Conservation (phyloP, 1,140 invertebrate genomes). For the Drosophila ambigua region DNA sequence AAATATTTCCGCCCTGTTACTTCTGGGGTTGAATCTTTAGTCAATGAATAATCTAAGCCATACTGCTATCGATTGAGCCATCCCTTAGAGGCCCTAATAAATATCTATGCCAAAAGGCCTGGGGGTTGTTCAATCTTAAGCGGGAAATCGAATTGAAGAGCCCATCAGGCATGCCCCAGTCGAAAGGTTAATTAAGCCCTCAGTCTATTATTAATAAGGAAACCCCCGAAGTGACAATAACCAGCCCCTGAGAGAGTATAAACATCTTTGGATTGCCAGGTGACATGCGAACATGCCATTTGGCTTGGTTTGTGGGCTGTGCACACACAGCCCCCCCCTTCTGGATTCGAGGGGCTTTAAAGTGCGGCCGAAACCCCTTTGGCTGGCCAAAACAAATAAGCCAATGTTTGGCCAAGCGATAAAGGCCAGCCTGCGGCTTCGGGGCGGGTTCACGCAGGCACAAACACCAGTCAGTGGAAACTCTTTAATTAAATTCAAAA, state of each 20-base stretch:
- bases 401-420: constrained; percentile 49
- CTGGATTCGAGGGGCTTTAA: constrained; percentile 28
- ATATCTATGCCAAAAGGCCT: no score
- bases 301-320: constrained; percentile 29
- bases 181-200: constrained; percentile 10
- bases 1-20: no score
- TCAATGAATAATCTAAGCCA: no score
- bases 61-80: no score
- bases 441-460: constrained; percentile 11
- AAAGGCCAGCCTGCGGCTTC: constrained; percentile 41
- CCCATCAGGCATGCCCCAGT: neutral
- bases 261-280: constrained; percentile 39
- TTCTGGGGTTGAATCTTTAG: no score
- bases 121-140: neutral
- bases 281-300: constrained; percentile 71
- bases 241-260: constrained; percentile 34
- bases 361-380: constrained; percentile 62
- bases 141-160: neutral
- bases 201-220: constrained; percentile 41
- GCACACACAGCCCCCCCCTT: constrained; percentile 23
- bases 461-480: constrained; percentile 8
- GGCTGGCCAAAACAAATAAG: constrained; percentile 54
- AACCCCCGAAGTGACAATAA: constrained; percentile 27
- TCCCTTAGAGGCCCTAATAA: no score
- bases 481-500: constrained; percentile 73